Percentiles rank a stretch among this genome's conserved stretches.
Conservation (phyloP, 2,113 vertebrate genomes). For the Perccottus glenii region DNA sequence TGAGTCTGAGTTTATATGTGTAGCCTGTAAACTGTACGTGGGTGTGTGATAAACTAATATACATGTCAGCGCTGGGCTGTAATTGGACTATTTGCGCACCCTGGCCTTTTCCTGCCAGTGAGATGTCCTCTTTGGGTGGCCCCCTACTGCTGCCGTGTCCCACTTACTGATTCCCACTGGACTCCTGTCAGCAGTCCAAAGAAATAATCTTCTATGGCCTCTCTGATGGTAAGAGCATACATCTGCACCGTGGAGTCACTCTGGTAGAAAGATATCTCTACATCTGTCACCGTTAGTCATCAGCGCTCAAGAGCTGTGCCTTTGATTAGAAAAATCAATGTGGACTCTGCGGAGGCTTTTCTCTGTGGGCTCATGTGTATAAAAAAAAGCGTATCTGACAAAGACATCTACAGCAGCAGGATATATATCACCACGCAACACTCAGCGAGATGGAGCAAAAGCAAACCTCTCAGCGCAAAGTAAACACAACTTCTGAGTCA, state of each 20-base stretch:
- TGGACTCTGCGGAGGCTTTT: slow-evolving; percentile 57
- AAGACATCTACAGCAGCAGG: slow-evolving; percentile 51
- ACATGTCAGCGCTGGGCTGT: slow-evolving; percentile 35
- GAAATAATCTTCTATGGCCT: slow-evolving; percentile 49
- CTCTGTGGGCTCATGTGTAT: slow-evolving; percentile 54
- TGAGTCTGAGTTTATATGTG: slow-evolving; percentile 28
- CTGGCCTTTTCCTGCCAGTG: slow-evolving; percentile 35
- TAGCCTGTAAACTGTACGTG: slow-evolving; percentile 26
- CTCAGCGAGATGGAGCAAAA: slow-evolving; percentile 27
- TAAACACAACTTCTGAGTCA: slow-evolving; percentile 36
- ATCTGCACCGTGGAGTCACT: slow-evolving; percentile 28
- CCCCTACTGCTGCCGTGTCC: slow-evolving; percentile 28
- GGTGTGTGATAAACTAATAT: slow-evolving; percentile 45
- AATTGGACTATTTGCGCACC: slow-evolving; percentile 46
- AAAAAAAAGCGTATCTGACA: slow-evolving; percentile 62
- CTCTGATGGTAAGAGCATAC: slow-evolving; percentile 35
- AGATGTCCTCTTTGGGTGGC: slow-evolving; percentile 29
- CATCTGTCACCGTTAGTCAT: slow-evolving; percentile 69
- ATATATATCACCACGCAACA: slow-evolving; percentile 44
- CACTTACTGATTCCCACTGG: slow-evolving; percentile 52
- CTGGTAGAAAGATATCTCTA: slow-evolving; percentile 38
- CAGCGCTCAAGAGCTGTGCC: slow-evolving; percentile 40
- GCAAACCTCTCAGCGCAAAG: neutral
- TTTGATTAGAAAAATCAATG: slow-evolving; percentile 72
- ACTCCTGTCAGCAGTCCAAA: slow-evolving; percentile 40